Percentiles rank a stretch among this genome's conserved stretches.
phyloP scores from a whole-genome alignment of 2,888 invertebrate genomes.

The Euplagia quadripunctaria region DNA sequence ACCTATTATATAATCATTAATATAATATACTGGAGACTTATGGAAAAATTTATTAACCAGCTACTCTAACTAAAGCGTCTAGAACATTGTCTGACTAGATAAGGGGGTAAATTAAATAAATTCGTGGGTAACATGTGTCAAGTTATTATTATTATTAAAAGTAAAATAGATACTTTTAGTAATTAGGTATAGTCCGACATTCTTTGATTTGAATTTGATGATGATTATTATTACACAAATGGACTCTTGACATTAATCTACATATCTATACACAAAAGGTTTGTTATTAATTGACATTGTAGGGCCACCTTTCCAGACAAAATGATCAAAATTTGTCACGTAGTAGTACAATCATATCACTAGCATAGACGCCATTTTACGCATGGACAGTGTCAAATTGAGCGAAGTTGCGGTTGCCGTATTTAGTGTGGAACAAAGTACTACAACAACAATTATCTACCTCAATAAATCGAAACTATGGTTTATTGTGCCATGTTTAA shows the following conservation, averaged over 20 bases:
- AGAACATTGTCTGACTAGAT: no score
- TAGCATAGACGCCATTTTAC: conserved; percentile 8
- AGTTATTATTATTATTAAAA: no score
- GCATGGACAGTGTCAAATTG: conserved; percentile 10
- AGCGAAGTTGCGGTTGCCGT: conserved; percentile 1
- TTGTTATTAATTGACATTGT: background rate
- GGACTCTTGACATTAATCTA: background rate
- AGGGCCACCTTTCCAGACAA: background rate
- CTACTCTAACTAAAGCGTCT: no score
- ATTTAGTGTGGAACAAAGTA: background rate
- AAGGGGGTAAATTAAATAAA: no score
- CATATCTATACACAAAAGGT: background rate
- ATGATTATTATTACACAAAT: no score
- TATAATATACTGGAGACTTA: no score
- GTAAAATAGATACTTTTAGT: no score
- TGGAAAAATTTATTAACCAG: no score
- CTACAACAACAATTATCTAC: conserved; percentile 2
- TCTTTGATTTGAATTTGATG: background rate
- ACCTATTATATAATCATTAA: no score
- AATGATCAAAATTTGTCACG: background rate
- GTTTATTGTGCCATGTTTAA: background rate
- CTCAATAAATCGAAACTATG: conserved; percentile 7
- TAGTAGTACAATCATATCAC: conserved; percentile 6
- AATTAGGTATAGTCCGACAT: no score
- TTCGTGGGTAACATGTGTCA: no score